Conservation (phyloP, 2,797 vertebrate genomes). For the Anableps anableps region DNA sequence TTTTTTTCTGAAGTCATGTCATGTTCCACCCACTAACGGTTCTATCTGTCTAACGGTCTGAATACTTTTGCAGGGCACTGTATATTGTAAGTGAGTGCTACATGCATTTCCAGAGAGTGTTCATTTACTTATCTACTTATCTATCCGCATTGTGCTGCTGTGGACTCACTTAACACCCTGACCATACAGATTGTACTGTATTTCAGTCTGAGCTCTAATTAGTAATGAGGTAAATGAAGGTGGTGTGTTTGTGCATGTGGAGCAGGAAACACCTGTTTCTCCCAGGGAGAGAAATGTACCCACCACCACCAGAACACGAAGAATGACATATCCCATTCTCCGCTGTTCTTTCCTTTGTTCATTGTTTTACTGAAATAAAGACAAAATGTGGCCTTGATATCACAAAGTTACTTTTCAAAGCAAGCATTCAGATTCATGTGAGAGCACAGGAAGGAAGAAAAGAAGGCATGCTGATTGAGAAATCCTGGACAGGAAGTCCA, state of each 20-base stretch:
- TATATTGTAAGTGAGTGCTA: neutral
- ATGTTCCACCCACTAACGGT: neutral
- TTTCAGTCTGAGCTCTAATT: constrained; percentile 60
- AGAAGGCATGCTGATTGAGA: constrained; percentile 42
- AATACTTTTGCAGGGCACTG: neutral
- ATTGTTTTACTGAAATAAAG: constrained; percentile 66
- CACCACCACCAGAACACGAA: constrained; percentile 28
- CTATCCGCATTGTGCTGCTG: constrained; percentile 5
- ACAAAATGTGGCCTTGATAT: constrained; percentile 53
- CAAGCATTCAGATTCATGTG: constrained; percentile 39
- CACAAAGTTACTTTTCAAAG: constrained; percentile 68
- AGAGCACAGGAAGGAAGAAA: constrained; percentile 63
- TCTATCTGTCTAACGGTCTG: too few relatives aligned
- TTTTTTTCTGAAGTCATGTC: too few relatives aligned
- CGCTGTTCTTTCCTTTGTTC: constrained; percentile 64
- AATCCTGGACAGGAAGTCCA: constrained; percentile 45
- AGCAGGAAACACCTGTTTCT: constrained; percentile 75
- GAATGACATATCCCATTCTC: constrained; percentile 71
- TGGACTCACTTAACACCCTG: constrained; percentile 42
- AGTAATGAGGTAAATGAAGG: constrained; percentile 46
- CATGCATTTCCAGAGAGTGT: constrained; percentile 5
- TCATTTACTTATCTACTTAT: constrained; percentile 33
- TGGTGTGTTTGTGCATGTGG: constrained; percentile 33
- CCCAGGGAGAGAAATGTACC: constrained; percentile 31
- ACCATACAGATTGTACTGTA: constrained; percentile 33